Evolutionary conservation across 2,113 vertebrate species (phyloP).

Genomic region (Chrysochloris asiatica): DNA sequence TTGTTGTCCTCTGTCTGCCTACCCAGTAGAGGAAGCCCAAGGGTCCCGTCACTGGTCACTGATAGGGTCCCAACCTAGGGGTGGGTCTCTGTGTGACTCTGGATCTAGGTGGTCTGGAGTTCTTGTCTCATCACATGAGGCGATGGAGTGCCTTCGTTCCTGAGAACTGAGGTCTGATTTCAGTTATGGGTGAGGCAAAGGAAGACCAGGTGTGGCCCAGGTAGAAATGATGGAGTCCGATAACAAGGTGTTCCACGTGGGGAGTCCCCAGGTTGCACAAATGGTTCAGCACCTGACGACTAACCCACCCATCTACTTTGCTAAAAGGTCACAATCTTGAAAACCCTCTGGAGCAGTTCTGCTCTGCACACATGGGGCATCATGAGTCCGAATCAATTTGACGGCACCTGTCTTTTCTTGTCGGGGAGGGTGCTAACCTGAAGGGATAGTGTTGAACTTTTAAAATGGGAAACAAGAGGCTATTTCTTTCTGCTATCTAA

Average conservation of each 20-base stretch:
- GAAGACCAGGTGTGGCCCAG: background rate
- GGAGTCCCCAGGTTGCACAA: background rate
- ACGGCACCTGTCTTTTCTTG: background rate
- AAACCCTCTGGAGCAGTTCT: background rate
- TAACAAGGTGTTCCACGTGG: background rate
- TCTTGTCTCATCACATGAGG: background rate
- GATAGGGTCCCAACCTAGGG: background rate
- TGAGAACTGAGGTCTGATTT: background rate
- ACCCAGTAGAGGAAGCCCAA: background rate
- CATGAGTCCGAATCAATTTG: background rate
- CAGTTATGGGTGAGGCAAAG: background rate
- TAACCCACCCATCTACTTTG: background rate
- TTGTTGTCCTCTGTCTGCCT: background rate
- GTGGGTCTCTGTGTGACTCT: background rate
- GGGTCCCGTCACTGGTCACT: background rate
- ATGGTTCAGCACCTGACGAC: background rate
- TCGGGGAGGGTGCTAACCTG: background rate
- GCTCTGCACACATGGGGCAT: background rate
- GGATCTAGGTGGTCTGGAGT: background rate
- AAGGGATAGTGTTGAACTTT: conserved; percentile 37
- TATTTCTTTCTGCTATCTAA: background rate
- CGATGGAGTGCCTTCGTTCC: background rate
- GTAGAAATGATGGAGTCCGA: background rate
- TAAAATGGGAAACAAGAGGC: background rate
- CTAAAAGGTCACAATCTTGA: background rate